These are phyloP conservation scores for Coelogynopora nodosa DNA, from an alignment of 2,888 invertebrate genomes.

Conservation along the genomic window DNA sequence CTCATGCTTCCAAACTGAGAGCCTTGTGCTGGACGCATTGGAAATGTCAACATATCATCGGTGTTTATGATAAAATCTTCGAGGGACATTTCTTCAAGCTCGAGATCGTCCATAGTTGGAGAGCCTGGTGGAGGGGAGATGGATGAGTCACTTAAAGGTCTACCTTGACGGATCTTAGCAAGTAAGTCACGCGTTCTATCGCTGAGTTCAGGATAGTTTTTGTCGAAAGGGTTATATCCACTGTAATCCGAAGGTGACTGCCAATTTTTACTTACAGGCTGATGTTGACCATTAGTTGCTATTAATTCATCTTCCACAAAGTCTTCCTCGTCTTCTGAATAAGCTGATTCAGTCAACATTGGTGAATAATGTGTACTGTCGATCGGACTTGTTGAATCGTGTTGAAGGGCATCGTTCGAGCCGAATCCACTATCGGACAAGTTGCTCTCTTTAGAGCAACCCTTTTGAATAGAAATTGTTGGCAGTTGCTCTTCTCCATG, in stretches of 20 bases:
- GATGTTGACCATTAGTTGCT: neutral
- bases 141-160: neutral
- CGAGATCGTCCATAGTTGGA: neutral
- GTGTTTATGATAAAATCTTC: neutral
- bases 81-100: neutral
- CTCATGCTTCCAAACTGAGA: conserved; percentile 18
- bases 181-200: neutral
- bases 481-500: neutral
- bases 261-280: neutral
- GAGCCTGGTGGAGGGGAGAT: neutral
- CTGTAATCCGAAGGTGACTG: neutral
- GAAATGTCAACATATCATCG: neutral
- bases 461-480: neutral
- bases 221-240: neutral
- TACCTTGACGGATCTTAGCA: neutral
- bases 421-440: conserved; percentile 3
- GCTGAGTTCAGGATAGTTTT: conserved; percentile 2
- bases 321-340: conserved; percentile 5
- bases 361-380: neutral
- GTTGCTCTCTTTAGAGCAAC: neutral
- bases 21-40: neutral
- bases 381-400: neutral
- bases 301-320: neutral
- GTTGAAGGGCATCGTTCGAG: neutral
- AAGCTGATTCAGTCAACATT: conserved; percentile 6